Base-by-base conservation (phyloP, 92 coral and sea anemone genomes). In the Umimayanthus chanpuru region DNA sequence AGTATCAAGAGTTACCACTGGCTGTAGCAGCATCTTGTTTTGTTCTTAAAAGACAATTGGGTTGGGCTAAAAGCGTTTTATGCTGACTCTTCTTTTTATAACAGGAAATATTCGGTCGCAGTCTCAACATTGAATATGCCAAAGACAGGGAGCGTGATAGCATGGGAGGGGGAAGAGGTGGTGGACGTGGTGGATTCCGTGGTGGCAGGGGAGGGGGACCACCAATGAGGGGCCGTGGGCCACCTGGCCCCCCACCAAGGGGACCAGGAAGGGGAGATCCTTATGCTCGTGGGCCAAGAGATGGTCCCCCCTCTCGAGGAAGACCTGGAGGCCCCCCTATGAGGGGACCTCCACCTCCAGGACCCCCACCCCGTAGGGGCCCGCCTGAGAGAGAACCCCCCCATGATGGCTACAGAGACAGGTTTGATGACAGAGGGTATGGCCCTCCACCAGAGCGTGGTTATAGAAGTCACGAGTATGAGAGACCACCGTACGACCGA, bases 111-210 rank as follows among this genome's bases (percentile, higher is more conserved):
- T 95, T 95, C 73, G 88, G 91, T 44, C 89, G 94, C 64, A 89
- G 79, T 28, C 82, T 95, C 58, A 95, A 94, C 32, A 81, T 95
- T 40, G 98, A 95, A 66, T 95, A 95, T 92, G 98, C 98, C 16
- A 93, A 87, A 79, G 96, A 95, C 25, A 93, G 92, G 65, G 96
- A 93, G 1, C 78, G 93, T 21, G 81, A 89, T 11, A 58, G 91
- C 25, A 89, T 91, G 50, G 84, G 93, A 73, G 83, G 92, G 9
- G 91, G 97, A 39, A 89, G 96, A 47, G 90, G 94, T 6, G 95
- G 97, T 12, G 93, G 98, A 16, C 94, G 98, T 7, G 95, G 94
- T 12, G 81, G 93, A 68, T 83, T 83, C 30, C 87, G 92, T 41
- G 94, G 92, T 2, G 81, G 88, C 5, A 66, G 92, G 28, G 92